phyloP scores from a whole-genome alignment of 2,113 vertebrate genomes.

The Euleptes europaea region DNA sequence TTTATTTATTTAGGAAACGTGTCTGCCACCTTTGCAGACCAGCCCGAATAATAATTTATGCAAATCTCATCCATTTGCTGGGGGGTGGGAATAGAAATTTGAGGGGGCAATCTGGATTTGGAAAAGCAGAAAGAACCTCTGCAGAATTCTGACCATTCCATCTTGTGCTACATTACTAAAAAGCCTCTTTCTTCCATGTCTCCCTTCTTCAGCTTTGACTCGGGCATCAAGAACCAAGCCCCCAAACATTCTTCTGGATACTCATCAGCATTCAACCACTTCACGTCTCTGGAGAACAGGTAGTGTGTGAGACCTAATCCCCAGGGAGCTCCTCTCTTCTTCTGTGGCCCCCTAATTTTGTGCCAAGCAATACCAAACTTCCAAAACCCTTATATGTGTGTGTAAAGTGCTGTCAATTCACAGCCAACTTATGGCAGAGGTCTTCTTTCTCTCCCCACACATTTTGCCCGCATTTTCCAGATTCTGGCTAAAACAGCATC shows the following conservation, averaged over 20 bases:
- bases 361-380: no score
- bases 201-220: slow-evolving; percentile 35
- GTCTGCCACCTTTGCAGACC: no score
- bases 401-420: no score
- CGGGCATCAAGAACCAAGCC: slow-evolving; percentile 3
- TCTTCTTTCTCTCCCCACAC: no score
- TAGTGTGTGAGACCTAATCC: neutral
- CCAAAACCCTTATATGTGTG: no score
- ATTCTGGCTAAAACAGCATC: no score
- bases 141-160: neutral
- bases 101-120: neutral
- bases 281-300: slow-evolving; percentile 22
- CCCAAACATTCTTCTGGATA: neutral
- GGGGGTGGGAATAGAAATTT: neutral
- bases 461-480: no score
- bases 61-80: neutral
- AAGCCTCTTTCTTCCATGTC: neutral
- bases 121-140: neutral
- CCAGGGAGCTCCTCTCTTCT: neutral
- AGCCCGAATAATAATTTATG: neutral
- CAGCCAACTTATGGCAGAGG: no score
- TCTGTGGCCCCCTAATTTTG: no score
- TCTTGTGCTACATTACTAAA: neutral
- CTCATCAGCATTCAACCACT: neutral
- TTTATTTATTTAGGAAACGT: no score